Percentiles rank a stretch among this genome's conserved stretches.
Evolutionary conservation across 2,888 invertebrate species (phyloP).

Genomic region (Ferdinandea cuprea): DNA sequence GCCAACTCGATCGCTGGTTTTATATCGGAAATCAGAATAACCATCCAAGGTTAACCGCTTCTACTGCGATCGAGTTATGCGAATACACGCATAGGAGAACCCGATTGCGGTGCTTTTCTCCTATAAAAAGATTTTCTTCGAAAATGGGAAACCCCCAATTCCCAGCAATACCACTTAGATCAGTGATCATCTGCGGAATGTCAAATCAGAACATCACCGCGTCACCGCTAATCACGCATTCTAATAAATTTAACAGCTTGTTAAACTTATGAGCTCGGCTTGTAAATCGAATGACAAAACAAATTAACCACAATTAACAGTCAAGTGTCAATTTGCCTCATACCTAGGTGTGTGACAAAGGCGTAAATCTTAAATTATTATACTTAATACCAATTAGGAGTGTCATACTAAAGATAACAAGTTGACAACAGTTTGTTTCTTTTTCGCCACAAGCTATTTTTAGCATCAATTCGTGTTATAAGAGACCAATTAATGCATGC

Average conservation of each 20-base stretch:
- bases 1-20: conserved; percentile 9
- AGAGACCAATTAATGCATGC: too few relatives aligned
- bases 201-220: too few relatives aligned
- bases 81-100: not conserved
- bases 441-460: too few relatives aligned
- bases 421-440: not conserved
- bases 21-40: not conserved
- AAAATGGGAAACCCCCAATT: too few relatives aligned
- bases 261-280: not conserved
- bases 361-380: not conserved
- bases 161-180: too few relatives aligned
- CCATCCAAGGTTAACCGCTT: conserved; percentile 8
- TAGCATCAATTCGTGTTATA: too few relatives aligned
- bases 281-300: not conserved
- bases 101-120: too few relatives aligned
- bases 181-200: too few relatives aligned
- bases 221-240: too few relatives aligned
- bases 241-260: too few relatives aligned
- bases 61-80: not conserved
- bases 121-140: too few relatives aligned
- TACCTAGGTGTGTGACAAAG: not conserved
- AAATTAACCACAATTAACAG: not conserved
- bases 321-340: not conserved
- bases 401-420: not conserved
- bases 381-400: not conserved